These are phyloP conservation scores for Eilema griseolum DNA, from an alignment of 2,888 invertebrate genomes.

Conservation along the genomic window DNA sequence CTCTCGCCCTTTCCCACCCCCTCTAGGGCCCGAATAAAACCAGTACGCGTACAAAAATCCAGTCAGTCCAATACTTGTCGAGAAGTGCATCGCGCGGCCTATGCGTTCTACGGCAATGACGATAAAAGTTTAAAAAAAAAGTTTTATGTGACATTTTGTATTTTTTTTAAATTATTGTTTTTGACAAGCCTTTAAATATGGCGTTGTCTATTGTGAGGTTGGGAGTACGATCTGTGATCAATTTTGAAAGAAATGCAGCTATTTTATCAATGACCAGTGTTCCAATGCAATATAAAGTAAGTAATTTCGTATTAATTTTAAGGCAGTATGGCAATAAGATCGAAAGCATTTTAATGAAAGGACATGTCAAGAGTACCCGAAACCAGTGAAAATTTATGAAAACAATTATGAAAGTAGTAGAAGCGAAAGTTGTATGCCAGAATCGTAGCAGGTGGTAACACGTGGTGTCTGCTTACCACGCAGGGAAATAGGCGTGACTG, in stretches of 20 bases:
- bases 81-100: conserved; percentile 46
- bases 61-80: conserved; percentile 63
- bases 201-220: conserved; percentile 79
- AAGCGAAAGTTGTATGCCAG: no score
- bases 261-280: conserved; percentile 66
- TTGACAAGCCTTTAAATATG: conserved; percentile 70
- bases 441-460: no score
- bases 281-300: conserved; percentile 76
- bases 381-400: no score
- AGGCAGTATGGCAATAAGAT: not conserved
- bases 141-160: conserved; percentile 9
- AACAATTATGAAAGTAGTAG: no score
- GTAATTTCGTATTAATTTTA: conserved; percentile 27
- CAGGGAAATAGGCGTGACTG: no score
- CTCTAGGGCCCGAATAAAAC: conserved; percentile 68
- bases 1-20: conserved; percentile 48
- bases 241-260: conserved; percentile 74
- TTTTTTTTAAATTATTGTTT: conserved; percentile 25
- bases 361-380: no score
- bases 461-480: no score
- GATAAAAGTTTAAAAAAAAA: conserved; percentile 28
- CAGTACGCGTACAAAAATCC: conserved; percentile 63
- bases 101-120: conserved; percentile 29
- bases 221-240: conserved; percentile 71
- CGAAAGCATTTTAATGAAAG: no score